Conservation (phyloP, 2,888 invertebrate genomes). For the Molanna angustata region DNA sequence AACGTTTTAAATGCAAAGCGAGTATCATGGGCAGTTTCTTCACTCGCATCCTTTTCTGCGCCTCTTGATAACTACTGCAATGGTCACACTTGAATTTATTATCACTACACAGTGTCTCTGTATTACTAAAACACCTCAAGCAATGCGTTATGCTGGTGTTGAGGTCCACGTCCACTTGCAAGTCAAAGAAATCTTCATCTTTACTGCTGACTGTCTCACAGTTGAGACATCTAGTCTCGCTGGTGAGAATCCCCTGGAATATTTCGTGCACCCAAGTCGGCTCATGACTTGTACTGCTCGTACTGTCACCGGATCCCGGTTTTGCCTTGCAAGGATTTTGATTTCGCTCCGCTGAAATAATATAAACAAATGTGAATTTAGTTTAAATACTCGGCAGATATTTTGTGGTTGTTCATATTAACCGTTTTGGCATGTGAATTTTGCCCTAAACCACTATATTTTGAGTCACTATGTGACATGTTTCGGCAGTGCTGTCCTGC, state of each 20-base stretch:
- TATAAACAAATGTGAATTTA: slow-evolving; percentile 6
- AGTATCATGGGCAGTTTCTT: slow-evolving; percentile 97
- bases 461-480: too few species aligned
- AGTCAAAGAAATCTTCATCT: slow-evolving; percentile 98
- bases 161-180: slow-evolving; percentile 99
- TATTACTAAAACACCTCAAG: slow-evolving; percentile 95
- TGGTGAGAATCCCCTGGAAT: slow-evolving; percentile 98
- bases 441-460: too few species aligned
- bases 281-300: slow-evolving; percentile 59
- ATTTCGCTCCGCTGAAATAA: slow-evolving; percentile 67
- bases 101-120: slow-evolving; percentile 97
- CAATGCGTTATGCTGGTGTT: slow-evolving; percentile 99
- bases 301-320: slow-evolving; percentile 46
- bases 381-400: too few species aligned
- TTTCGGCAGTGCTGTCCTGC: too few species aligned
- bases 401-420: too few species aligned
- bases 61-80: slow-evolving; percentile 99
- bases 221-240: slow-evolving; percentile 98
- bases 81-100: slow-evolving; percentile 99
- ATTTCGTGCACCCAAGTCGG: slow-evolving; percentile 99
- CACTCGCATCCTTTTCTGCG: slow-evolving; percentile 97
- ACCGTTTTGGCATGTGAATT: too few species aligned
- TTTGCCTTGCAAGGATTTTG: slow-evolving; percentile 66
- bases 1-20: slow-evolving; percentile 95
- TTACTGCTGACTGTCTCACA: slow-evolving; percentile 99